These are phyloP conservation scores for Agrilus cyanescens DNA, from an alignment of 2,888 invertebrate genomes.

Conservation along the genomic window DNA sequence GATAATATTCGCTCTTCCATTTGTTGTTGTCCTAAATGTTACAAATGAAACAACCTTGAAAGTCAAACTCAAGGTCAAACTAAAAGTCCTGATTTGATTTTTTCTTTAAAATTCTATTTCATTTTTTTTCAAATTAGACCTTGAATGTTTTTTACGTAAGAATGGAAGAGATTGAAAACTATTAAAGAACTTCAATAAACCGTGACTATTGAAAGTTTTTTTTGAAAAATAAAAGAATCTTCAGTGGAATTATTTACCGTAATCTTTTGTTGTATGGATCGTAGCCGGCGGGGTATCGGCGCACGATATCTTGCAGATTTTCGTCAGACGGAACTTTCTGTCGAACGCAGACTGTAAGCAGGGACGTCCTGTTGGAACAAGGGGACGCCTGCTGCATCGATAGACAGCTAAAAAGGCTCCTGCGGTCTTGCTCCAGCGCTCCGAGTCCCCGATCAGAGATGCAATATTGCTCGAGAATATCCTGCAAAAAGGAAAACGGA, in stretches of 20 bases:
- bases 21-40: too few species aligned
- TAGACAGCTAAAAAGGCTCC: slow-evolving; percentile 74
- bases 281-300: slow-evolving; percentile 49
- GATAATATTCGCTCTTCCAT: too few species aligned
- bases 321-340: slow-evolving; percentile 80
- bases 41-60: too few species aligned
- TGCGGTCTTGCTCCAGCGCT: slow-evolving; percentile 54
- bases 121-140: too few species aligned
- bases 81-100: too few species aligned
- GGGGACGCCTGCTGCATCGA: slow-evolving; percentile 64
- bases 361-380: slow-evolving; percentile 52
- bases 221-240: too few species aligned
- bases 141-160: too few species aligned
- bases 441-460: slow-evolving; percentile 83
- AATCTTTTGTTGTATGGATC: slow-evolving; percentile 71
- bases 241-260: slow-evolving; percentile 33
- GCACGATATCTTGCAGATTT: slow-evolving; percentile 53
- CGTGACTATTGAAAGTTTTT: too few species aligned
- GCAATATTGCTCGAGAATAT: slow-evolving; percentile 89
- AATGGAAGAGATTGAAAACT: too few species aligned
- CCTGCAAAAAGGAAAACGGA: slow-evolving; percentile 35
- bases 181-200: too few species aligned
- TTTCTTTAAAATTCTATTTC: too few species aligned
- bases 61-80: too few species aligned
- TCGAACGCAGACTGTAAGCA: slow-evolving; percentile 77